Conservation (phyloP, 37 sponge, comb jelly and placozoan genomes). For the Halichondria panicea region DNA sequence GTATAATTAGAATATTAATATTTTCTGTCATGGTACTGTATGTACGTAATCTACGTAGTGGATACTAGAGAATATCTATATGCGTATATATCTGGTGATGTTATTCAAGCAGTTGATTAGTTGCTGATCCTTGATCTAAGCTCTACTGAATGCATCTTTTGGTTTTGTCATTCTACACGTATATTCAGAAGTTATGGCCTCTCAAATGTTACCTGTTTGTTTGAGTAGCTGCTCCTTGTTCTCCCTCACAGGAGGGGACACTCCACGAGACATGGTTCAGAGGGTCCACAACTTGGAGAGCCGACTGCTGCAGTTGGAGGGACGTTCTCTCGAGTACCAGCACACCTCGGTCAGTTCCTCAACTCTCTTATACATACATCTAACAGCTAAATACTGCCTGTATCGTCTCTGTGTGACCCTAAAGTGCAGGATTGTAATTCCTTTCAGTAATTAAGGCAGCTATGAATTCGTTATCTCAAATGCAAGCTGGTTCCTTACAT, state of each 20-base stretch:
- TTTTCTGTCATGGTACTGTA: background rate
- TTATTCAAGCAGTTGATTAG: too few species aligned
- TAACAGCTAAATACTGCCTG: too few species aligned
- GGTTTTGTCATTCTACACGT: background rate
- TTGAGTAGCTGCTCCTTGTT: background rate
- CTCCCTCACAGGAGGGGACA: background rate
- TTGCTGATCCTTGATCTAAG: too few species aligned
- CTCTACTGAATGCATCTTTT: background rate
- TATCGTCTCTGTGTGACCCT: background rate
- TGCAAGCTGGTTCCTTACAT: too few species aligned
- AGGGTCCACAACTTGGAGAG: slow-evolving; percentile 38
- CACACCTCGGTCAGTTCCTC: background rate
- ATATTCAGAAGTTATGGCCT: background rate
- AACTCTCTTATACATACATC: background rate
- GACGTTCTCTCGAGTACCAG: slow-evolving; percentile 21
- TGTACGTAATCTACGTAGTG: too few species aligned
- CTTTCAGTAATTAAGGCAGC: slow-evolving; percentile 2
- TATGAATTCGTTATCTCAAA: background rate
- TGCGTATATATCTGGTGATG: background rate
- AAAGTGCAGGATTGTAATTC: too few species aligned
- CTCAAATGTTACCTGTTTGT: background rate
- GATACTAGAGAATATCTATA: background rate
- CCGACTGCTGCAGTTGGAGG: slow-evolving; percentile 45
- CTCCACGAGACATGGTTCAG: slow-evolving; percentile 38
- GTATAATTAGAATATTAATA: background rate